Base-by-base conservation (phyloP, 2,797 vertebrate genomes). In the Selene dorsalis region DNA sequence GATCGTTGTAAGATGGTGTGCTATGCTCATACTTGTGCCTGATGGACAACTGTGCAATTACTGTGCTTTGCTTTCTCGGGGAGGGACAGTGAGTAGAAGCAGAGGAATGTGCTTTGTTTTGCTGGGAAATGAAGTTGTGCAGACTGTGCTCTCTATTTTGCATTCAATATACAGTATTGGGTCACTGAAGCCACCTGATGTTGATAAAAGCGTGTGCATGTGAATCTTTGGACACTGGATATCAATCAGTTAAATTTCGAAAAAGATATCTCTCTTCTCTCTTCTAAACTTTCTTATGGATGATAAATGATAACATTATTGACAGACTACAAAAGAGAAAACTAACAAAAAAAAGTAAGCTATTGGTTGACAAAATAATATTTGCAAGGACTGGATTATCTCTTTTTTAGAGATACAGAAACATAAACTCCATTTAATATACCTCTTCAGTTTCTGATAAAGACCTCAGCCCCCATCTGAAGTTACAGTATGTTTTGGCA, bases 101-200 rank as follows among this genome's bases (percentile, higher is more conserved):
- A 62, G 68, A 85, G 81, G 66, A 80, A 90, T 89, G 91, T 91
- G 90, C 87, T 86, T 89, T 75, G 39, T 76, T 66, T 71, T 61
- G 74, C 47, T 48, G 39, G 47, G 67, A 87, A 75, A 82, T n/a
- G n/a, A 55, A 61, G 59, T 30, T 53, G 58, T 14, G 43, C 26
- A 10, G 45, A 63, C 69, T 91, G 89, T 90, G 89, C 90, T 93
- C 90, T 65, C 64, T 84, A 82, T 88, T 88, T 82, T 89, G 85
- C 86, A 73, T 77, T 63, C 56, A 26, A 86, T 47, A 17, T 80
- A 85, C 86, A 86, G 77, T 80, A 61, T 69, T 35, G 69, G 83
- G 85, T 91, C 84, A 35, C 38, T 18, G 69, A 4, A 28, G 48
- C 50, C 76, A 70, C 62, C 61, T 17, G 48, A 66, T 62, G 66